These are phyloP conservation scores for Oeneis ivallda DNA, from an alignment of 2,888 invertebrate genomes.

Conservation along the genomic window DNA sequence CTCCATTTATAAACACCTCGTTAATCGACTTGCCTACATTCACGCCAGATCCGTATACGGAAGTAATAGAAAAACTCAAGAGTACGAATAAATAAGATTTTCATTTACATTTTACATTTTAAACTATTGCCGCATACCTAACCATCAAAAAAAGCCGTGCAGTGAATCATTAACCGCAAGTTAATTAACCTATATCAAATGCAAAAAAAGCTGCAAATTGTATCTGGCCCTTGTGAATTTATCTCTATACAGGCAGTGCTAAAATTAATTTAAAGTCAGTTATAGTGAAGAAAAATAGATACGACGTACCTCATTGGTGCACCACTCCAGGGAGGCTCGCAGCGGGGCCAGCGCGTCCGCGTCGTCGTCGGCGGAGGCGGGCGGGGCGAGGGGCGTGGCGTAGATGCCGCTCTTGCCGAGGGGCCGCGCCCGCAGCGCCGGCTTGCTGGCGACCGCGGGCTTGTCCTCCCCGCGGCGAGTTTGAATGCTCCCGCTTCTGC, in stretches of 20 bases:
- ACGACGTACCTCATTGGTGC: conserved; percentile 65
- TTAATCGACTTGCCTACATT: background rate
- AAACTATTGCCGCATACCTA: too few species aligned
- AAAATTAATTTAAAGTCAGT: background rate
- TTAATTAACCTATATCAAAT: too few species aligned
- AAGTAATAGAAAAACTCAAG: too few species aligned
- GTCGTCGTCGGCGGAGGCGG: conserved; percentile 74
- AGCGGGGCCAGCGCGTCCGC: conserved; percentile 69
- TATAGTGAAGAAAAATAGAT: background rate
- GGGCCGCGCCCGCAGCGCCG: conserved; percentile 83
- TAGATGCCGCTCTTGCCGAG: conserved; percentile 85
- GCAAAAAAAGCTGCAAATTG: too few species aligned
- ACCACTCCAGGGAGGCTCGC: conserved; percentile 84
- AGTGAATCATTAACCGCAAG: too few species aligned
- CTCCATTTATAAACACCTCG: conserved; percentile 27
- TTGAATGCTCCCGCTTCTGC: conserved; percentile 48
- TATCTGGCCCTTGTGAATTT: too few species aligned
- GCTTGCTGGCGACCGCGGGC: conserved; percentile 86
- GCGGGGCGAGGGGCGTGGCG: conserved; percentile 85
- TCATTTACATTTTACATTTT: too few species aligned
- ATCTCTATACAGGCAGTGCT: background rate
- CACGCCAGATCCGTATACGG: too few species aligned
- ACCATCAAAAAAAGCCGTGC: too few species aligned
- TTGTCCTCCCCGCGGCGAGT: conserved; percentile 57
- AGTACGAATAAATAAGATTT: too few species aligned